These are phyloP conservation scores for Pempheris klunzingeri DNA, from an alignment of 2,797 vertebrate species.

Conservation along the genomic window DNA sequence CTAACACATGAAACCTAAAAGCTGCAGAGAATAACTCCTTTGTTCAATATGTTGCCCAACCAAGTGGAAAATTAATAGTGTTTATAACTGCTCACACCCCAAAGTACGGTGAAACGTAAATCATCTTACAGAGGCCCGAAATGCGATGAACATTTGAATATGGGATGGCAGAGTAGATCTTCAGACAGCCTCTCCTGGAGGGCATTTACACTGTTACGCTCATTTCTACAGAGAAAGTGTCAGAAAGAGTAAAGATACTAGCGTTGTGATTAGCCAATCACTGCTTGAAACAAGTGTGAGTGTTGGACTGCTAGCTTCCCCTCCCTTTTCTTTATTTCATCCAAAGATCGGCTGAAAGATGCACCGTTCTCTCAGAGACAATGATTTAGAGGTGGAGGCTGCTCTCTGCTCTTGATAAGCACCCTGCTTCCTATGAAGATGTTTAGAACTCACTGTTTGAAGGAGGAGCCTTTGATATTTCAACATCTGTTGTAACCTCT, in stretches of 20 bases:
- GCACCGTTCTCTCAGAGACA: neutral
- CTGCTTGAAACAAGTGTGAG: too few relatives aligned
- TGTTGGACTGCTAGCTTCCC: too few relatives aligned
- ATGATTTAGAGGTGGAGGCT: neutral
- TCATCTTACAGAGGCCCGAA: neutral
- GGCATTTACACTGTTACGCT: too few relatives aligned
- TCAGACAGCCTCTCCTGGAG: neutral
- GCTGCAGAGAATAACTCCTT: neutral
- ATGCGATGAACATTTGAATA: neutral
- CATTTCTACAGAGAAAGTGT: neutral
- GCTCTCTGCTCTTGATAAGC: conserved; percentile 27
- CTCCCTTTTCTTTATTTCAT: neutral
- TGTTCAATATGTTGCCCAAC: neutral
- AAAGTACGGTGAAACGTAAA: neutral
- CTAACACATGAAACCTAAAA: neutral
- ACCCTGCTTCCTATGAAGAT: conserved; percentile 17
- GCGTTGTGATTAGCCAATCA: too few relatives aligned
- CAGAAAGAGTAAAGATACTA: neutral
- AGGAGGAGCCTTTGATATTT: conserved; percentile 59
- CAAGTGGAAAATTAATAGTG: neutral
- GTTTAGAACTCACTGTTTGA: conserved; percentile 47
- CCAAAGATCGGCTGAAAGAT: neutral
- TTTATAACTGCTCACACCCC: neutral
- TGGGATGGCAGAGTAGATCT: neutral
- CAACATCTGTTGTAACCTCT: conserved; percentile 57